These are phyloP conservation scores for Origma solitaria DNA, from an alignment of 2,113 vertebrate species.

Conservation along the genomic window DNA sequence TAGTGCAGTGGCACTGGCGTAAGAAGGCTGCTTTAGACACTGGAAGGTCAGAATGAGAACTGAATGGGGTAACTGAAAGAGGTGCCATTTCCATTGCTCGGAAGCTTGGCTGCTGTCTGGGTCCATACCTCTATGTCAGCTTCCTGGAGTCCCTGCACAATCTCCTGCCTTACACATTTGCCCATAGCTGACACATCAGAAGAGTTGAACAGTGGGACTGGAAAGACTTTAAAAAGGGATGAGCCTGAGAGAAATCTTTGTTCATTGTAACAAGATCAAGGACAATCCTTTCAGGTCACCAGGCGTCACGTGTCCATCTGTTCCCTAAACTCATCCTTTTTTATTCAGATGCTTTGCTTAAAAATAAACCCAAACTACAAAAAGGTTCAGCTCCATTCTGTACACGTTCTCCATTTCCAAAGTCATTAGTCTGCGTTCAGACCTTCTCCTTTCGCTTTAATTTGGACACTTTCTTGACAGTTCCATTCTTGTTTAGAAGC, in stretches of 20 bases:
- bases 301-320: slow-evolving; percentile 22
- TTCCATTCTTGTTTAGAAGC: slow-evolving; percentile 95
- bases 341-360: slow-evolving; percentile 60
- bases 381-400: slow-evolving; percentile 54
- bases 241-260: slow-evolving; percentile 47
- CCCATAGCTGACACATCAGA: background rate
- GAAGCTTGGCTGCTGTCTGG: slow-evolving; percentile 3
- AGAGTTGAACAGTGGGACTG: slow-evolving; percentile 44
- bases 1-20: slow-evolving; percentile 55
- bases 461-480: slow-evolving; percentile 94
- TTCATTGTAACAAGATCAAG: slow-evolving; percentile 16
- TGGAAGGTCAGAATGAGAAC: slow-evolving; percentile 45
- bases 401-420: slow-evolving; percentile 57
- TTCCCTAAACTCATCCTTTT: slow-evolving; percentile 64
- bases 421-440: slow-evolving; percentile 63
- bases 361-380: slow-evolving; percentile 61
- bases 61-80: background rate
- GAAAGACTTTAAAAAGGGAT: slow-evolving; percentile 43
- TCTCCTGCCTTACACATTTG: background rate
- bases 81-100: slow-evolving; percentile 1
- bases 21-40: slow-evolving; percentile 54
- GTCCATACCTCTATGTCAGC: background rate
- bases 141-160: slow-evolving; percentile 28
- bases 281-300: slow-evolving; percentile 30
- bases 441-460: slow-evolving; percentile 95